Evolutionary conservation across 2,113 vertebrate genomes (phyloP).

Genomic region (Casuarius casuarius): DNA sequence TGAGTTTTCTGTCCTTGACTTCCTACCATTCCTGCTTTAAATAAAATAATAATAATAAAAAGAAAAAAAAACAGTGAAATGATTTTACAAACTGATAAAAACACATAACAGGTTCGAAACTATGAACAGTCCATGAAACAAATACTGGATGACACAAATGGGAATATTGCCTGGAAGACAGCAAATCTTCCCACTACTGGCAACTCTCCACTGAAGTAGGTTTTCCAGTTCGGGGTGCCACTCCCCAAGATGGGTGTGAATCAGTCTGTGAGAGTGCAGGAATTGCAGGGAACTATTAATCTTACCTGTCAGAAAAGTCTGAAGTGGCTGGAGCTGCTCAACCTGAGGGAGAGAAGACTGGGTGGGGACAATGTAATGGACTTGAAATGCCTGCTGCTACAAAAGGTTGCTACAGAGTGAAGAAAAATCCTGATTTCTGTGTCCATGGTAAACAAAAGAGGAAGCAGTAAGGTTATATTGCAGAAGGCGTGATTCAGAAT

Average conservation of each 20-base stretch:
- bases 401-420: neutral
- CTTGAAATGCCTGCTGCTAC: neutral
- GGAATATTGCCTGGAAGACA: neutral
- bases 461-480: neutral
- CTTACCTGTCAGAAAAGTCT: neutral
- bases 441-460: neutral
- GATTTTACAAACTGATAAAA: neutral
- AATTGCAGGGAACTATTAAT: neutral
- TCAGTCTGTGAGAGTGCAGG: neutral
- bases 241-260: neutral
- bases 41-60: neutral
- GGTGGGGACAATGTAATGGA: neutral
- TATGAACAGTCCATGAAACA: neutral
- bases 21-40: neutral
- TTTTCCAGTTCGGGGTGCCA: neutral
- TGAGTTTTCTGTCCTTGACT: neutral
- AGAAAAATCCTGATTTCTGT: neutral
- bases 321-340: neutral
- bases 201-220: neutral
- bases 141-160: neutral
- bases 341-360: neutral
- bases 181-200: neutral
- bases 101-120: neutral
- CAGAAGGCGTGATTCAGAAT: neutral
- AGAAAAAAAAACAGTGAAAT: neutral